Evolutionary conservation across 2,797 vertebrate genomes (phyloP), one percentile per base, ranked within the genome.

Genomic region (Cossypha niveicapilla): DNA sequence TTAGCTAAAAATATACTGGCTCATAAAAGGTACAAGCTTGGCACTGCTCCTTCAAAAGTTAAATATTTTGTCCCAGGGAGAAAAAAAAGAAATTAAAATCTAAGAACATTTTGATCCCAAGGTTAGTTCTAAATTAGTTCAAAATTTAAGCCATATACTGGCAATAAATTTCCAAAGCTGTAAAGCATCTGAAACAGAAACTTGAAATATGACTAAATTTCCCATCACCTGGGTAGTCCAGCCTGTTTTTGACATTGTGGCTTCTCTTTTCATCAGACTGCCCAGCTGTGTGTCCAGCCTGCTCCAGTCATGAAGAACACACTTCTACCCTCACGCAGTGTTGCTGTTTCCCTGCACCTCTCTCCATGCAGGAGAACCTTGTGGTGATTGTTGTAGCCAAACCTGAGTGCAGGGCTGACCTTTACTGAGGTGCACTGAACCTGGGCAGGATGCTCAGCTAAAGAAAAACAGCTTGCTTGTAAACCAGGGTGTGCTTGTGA

Each of bases 31-130:
- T 50, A 53, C 10, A 79, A 86, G 30, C 18, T 76, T 90, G 63
- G 66, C 74, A 73, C 30, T 81, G 28, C 25, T 76, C 23, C 60
- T 84, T 72, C 10, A 13, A 34, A 90, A 90, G 45, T 68, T 94
- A 83, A 71, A 56, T 83, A 53, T 88, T 92, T 72, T 86, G 42
- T 68, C 57, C 54, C 16, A 1, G 13, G 4, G 3, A 13, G n/a
- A 16, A 45, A 56, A 68, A 54, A 77, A 56, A 77, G 35, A 42
- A 44, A 13, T 22, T 17, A 60, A 37, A 39, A 61, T 41, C 42
- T 65, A 58, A 88, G 88, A 83, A 94, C 86, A 86, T 73, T 76
- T 94, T 90, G 90, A 88, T 92, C 73, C 35, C 68, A 86, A 78
- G 37, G 35, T 82, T 66, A 88, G 9, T 58, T 58, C 60, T 79